phyloP scores from a whole-genome alignment of 2,113 vertebrate species.

The Chaenocephalus aceratus region DNA sequence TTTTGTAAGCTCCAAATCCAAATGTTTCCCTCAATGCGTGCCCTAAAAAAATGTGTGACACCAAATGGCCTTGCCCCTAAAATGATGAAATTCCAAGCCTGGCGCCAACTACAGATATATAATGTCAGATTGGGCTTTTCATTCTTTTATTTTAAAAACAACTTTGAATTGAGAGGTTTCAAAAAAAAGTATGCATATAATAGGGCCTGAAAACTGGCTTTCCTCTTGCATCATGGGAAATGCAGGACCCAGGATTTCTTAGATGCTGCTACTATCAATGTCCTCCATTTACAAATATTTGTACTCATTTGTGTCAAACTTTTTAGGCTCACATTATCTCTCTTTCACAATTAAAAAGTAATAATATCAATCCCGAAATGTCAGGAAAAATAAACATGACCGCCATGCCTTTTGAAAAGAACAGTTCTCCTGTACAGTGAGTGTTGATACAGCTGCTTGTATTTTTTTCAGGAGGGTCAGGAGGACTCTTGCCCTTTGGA shows the following conservation, averaged over 20 bases:
- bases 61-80: too few species aligned
- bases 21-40: too few species aligned
- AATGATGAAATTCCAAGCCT: too few species aligned
- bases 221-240: slow-evolving; percentile 27
- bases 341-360: slow-evolving; percentile 33
- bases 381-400: slow-evolving; percentile 31
- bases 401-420: slow-evolving; percentile 2
- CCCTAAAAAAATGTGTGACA: too few species aligned
- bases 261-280: not conserved
- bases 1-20: too few species aligned
- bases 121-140: not conserved
- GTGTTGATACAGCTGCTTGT: slow-evolving; percentile 78
- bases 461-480: slow-evolving; percentile 56
- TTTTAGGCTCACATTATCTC: not conserved
- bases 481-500: slow-evolving; percentile 54
- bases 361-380: slow-evolving; percentile 16
- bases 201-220: not conserved
- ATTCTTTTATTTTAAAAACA: not conserved
- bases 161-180: not conserved
- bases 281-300: not conserved
- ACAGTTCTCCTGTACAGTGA: slow-evolving; percentile 2
- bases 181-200: not conserved
- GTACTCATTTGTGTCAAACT: not conserved
- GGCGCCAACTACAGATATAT: not conserved
- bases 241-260: not conserved